Base-by-base conservation (phyloP, 2,113 vertebrate genomes). In the Macaca mulatta region DNA sequence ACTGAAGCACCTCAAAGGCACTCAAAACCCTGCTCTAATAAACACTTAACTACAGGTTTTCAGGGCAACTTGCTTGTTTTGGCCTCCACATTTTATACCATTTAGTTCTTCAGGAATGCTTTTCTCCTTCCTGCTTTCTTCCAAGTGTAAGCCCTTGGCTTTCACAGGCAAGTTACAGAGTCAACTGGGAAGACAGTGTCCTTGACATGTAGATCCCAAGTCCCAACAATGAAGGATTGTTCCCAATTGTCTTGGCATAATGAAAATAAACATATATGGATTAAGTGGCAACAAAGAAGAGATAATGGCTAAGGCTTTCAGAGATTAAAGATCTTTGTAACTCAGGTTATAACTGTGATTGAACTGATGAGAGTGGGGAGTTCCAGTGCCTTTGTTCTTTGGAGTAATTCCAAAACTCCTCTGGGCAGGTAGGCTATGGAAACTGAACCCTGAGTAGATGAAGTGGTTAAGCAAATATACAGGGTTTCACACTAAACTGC, bases 251-350 rank as follows among this genome's bases (percentile, higher is more conserved):
- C 30, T 72, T 89, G 32, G 78, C n/a, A 90, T 92, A 88, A 6
- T 55, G 22, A 67, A 97, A 97, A 95, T 43, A 97, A 94, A 67
- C 74, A 77, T n/a, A 77, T 43, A 50, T n/a, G 69, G 72, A 90
- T 90, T 94, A 93, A 82, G 38, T 67, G 96, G 78, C 3, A 67
- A 61, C 52, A 89, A 8, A 74, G 45, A 96, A 43, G 79, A 95
- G 70, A 84, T 61, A 89, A 95, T 16, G 18, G 80, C 59, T 79
- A 74, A 92, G 77, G 94, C 23, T 85, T 80, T 61, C 35, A 27
- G 38, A 64, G 85, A 96, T 93, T 97, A 87, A 90, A 94, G 64
- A 83, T 74, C 70, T 96, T 89, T 69, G 17, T 20, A 94, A 52
- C 93, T 93, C 55, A 89, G 30, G 72, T 67, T 96, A 23, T 80